These are phyloP conservation scores for Cecropterus lyciades DNA, from an alignment of 1,140 invertebrate species.

Conservation along the genomic window DNA sequence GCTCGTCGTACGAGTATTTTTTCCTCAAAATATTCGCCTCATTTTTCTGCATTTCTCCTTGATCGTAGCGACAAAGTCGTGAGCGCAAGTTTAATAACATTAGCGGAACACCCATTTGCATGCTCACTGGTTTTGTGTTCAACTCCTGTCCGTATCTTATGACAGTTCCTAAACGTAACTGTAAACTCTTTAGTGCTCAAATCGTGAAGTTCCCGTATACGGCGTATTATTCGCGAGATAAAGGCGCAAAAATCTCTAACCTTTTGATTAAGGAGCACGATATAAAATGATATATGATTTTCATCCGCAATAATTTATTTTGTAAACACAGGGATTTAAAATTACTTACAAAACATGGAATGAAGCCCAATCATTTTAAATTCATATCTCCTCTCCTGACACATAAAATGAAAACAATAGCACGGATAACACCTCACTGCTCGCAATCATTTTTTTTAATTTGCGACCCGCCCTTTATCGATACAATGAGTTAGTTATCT, in stretches of 20 bases:
- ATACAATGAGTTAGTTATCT: conserved; percentile 6
- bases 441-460: conserved; percentile 5
- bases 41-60: conserved; percentile 23
- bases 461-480: conserved; percentile 13
- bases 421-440: not conserved
- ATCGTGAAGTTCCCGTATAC: conserved; percentile 24
- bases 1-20: conserved; percentile 3
- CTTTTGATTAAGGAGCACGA: conserved; percentile 1
- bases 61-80: conserved; percentile 35
- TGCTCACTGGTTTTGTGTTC: conserved; percentile 49
- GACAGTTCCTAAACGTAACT: conserved; percentile 42
- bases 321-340: no score
- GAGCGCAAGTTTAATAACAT: conserved; percentile 47
- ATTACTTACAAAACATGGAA: not conserved
- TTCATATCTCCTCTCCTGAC: not conserved
- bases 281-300: not conserved
- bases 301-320: not conserved
- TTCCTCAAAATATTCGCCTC: conserved; percentile 8
- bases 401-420: conserved; percentile 6
- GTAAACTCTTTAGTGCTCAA: conserved; percentile 33
- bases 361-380: not conserved
- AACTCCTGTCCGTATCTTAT: conserved; percentile 44
- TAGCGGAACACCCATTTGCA: conserved; percentile 51
- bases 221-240: conserved; percentile 15
- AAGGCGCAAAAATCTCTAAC: conserved; percentile 1